Evolutionary conservation across 2,888 invertebrate genomes (phyloP).

Genomic region (Rambutsinella grinnellia): DNA sequence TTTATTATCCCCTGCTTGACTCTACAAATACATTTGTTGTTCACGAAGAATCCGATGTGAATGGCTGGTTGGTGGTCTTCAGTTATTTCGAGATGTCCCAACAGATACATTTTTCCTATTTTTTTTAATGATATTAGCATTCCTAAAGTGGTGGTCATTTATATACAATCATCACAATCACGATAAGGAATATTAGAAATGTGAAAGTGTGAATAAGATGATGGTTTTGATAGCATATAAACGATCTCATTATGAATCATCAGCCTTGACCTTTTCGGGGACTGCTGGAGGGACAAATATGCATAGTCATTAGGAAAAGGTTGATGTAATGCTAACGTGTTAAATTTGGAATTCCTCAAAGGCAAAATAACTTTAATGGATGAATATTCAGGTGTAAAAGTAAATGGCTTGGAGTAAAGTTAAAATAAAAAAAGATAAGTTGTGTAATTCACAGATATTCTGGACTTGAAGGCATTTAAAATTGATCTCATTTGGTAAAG

Average conservation of each 20-base stretch:
- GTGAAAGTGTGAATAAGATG: slow-evolving; percentile 33
- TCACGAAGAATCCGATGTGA: not conserved
- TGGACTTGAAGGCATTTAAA: too few species aligned
- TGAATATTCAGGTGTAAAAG: not conserved
- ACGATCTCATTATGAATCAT: slow-evolving; percentile 39
- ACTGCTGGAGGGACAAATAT: not conserved
- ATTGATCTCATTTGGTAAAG: too few species aligned
- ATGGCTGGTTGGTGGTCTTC: slow-evolving; percentile 25
- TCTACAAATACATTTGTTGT: not conserved
- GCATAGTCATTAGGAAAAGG: not conserved
- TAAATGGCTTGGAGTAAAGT: too few species aligned
- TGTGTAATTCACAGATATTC: too few species aligned
- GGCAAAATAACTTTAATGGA: not conserved
- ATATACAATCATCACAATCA: slow-evolving; percentile 10
- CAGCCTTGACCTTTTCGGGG: slow-evolving; percentile 39
- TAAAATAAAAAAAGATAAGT: too few species aligned
- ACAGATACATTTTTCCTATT: slow-evolving; percentile 5
- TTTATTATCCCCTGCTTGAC: not conserved
- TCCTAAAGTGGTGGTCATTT: slow-evolving; percentile 5
- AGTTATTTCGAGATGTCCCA: slow-evolving; percentile 17
- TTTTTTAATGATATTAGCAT: not conserved
- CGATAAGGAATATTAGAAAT: slow-evolving; percentile 13
- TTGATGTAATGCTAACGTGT: slow-evolving; percentile 13
- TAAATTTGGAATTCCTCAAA: slow-evolving; percentile 14
- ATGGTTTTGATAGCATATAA: slow-evolving; percentile 30